phyloP scores from a whole-genome alignment of 2,113 vertebrate species.

The Phasianus colchicus region DNA sequence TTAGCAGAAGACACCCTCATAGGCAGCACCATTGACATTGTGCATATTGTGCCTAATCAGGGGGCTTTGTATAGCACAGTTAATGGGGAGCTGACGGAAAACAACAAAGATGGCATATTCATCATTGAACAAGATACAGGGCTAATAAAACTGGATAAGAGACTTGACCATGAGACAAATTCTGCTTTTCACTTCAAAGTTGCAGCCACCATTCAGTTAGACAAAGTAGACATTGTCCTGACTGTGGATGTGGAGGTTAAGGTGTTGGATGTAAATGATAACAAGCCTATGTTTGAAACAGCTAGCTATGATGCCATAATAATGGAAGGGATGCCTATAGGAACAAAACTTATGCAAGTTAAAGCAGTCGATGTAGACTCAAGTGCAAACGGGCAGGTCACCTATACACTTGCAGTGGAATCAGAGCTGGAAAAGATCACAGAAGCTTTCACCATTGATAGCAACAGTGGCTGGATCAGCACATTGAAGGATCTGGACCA shows the following conservation, averaged over 20 bases:
- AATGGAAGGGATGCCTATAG: slow-evolving; percentile 92
- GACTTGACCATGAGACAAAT: slow-evolving; percentile 88
- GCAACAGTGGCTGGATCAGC: slow-evolving; percentile 95
- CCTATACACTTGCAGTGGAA: slow-evolving; percentile 85
- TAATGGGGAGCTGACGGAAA: slow-evolving; percentile 87
- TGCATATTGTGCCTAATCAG: slow-evolving; percentile 82
- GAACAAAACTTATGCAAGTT: slow-evolving; percentile 91
- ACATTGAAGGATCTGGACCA: slow-evolving; percentile 92
- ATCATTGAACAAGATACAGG: slow-evolving; percentile 91
- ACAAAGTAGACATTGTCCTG: slow-evolving; percentile 87
- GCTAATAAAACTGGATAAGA: slow-evolving; percentile 91
- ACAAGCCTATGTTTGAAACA: slow-evolving; percentile 91
- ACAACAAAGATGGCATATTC: slow-evolving; percentile 89
- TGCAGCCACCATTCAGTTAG: slow-evolving; percentile 84
- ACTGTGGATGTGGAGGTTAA: slow-evolving; percentile 90
- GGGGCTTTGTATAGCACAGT: slow-evolving; percentile 82
- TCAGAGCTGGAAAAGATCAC: slow-evolving; percentile 77
- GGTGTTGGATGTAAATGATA: slow-evolving; percentile 94
- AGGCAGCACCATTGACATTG: slow-evolving; percentile 87
- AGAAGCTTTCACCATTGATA: slow-evolving; percentile 88
- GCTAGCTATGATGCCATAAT: slow-evolving; percentile 87
- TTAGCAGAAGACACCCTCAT: slow-evolving; percentile 89
- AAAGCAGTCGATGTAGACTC: slow-evolving; percentile 89
- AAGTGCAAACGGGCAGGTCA: slow-evolving; percentile 94
- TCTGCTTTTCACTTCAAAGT: slow-evolving; percentile 90